Base-by-base conservation (phyloP, 2,113 vertebrate genomes). In the Misgurnus mizolepis region DNA sequence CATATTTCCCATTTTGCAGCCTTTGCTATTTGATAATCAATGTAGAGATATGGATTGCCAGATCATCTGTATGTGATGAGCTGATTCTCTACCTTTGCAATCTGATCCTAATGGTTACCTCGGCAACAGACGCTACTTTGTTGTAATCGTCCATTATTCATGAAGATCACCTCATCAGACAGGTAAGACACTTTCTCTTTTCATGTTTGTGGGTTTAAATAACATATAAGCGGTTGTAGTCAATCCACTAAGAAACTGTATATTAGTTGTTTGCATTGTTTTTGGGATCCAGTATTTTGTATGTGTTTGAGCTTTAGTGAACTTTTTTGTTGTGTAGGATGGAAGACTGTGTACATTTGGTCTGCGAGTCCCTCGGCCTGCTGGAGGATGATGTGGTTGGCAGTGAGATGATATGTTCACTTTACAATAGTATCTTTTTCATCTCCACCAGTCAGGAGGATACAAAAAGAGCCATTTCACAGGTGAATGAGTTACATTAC, bases 371-470 rank as follows among this genome's bases (percentile, higher is more conserved):
- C 18, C 76, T 93, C 66, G 89, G 90, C 27, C 27, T 88, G 68
- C 72, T 78, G 9, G 64, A 76, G 4, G 89, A 88, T n/a, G 83
- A 72, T 3, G 81, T 85, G 67, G 80, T 93, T 22, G 88, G 90
- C 47, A 9, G 82, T 5, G 86, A 88, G n/a, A 85, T 89, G 11
- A 78, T 90, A 39, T 77, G 86, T 70, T 60, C 77, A 3, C 85
- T 93, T 22, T 92, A 89, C 80, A n/a, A 66, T 56, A 90, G 87
- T 53, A 82, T 93, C 40, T 91, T 90, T 73, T 86, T 89, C 39
- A 60, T 78, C 39, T 47, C 85, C 7, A 83, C 88, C 17, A 83
- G 61, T 78, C 69, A 40, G 0, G 72, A 85, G 0, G 90, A 91
- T 3, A 88, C 86, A 34, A 69, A 70, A 65, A 76, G 53, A 66